Evolutionary conservation across 2,888 invertebrate genomes (phyloP).

Genomic region (Augiades crinisus): DNA sequence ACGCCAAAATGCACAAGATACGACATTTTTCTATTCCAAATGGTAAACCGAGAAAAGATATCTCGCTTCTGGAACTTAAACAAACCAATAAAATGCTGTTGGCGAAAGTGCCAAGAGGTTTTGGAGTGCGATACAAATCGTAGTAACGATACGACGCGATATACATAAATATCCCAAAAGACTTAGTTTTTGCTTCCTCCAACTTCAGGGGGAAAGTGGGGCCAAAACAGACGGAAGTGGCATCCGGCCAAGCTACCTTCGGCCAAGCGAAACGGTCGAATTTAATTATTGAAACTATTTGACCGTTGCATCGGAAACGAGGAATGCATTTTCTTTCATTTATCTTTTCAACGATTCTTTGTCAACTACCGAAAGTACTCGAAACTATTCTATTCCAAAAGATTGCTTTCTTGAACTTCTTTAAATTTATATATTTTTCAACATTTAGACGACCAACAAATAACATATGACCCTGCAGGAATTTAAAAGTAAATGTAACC

Average conservation of each 20-base stretch:
- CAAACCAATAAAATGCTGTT: conserved; percentile 24
- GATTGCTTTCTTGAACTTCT: too few relatives aligned
- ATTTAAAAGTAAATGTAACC: too few relatives aligned
- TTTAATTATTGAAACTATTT: conserved; percentile 70
- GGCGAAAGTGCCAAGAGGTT: conserved; percentile 20
- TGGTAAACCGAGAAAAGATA: background rate
- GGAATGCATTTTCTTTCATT: background rate
- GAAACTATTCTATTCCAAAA: too few relatives aligned
- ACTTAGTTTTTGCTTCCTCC: conserved; percentile 43
- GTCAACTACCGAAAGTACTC: too few relatives aligned
- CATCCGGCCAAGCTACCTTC: conserved; percentile 57
- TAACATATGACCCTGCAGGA: too few relatives aligned
- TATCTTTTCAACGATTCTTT: too few relatives aligned
- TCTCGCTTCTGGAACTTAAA: conserved; percentile 3
- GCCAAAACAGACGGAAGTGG: conserved; percentile 57
- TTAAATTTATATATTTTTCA: too few relatives aligned
- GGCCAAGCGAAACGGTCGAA: conserved; percentile 52
- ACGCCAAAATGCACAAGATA: background rate
- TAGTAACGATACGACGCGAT: conserved; percentile 17
- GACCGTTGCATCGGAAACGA: conserved; percentile 3
- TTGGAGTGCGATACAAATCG: conserved; percentile 19
- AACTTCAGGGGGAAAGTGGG: conserved; percentile 37
- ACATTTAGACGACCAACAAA: too few relatives aligned
- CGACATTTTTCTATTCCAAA: background rate
- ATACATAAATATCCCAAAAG: conserved; percentile 12